A percentile compares a stretch with the other conserved stretches of the same genome.
These are phyloP conservation scores for Colius striatus DNA, from an alignment of 2,113 vertebrate genomes.

Conservation along the genomic window DNA sequence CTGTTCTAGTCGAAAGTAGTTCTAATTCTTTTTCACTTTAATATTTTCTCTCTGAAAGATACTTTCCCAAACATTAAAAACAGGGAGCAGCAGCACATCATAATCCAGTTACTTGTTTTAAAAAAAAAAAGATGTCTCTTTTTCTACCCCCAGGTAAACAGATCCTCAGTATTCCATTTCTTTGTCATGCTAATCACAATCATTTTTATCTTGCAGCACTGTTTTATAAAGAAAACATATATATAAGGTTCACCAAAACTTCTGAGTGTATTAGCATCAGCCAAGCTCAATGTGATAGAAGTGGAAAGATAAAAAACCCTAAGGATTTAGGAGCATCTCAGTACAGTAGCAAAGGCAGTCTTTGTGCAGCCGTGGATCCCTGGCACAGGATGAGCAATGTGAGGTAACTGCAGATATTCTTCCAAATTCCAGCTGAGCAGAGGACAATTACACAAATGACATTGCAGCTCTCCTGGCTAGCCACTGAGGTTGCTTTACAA, in stretches of 20 bases:
- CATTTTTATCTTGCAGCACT: not conserved
- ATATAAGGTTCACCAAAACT: not conserved
- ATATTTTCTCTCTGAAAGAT: not conserved
- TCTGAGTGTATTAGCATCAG: not conserved
- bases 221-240: not conserved
- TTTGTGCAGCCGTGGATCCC: not conserved
- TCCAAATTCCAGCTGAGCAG: conserved; percentile 7
- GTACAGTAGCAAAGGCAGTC: not conserved
- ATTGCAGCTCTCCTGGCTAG: conserved; percentile 23
- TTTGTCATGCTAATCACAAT: not conserved
- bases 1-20: not conserved
- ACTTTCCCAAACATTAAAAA: not conserved
- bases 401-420: conserved; percentile 29
- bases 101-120: not conserved
- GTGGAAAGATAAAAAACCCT: not conserved
- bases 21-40: not conserved
- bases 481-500: not conserved
- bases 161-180: not conserved
- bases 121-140: not conserved
- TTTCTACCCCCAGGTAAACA: not conserved
- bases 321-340: not conserved
- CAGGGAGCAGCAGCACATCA: not conserved
- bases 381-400: not conserved
- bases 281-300: not conserved
- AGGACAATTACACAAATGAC: conserved; percentile 12